Percentiles rank a stretch among this genome's conserved stretches.
Conservation (phyloP, 2,113 vertebrate genomes). For the Addax nasomaculatus region DNA sequence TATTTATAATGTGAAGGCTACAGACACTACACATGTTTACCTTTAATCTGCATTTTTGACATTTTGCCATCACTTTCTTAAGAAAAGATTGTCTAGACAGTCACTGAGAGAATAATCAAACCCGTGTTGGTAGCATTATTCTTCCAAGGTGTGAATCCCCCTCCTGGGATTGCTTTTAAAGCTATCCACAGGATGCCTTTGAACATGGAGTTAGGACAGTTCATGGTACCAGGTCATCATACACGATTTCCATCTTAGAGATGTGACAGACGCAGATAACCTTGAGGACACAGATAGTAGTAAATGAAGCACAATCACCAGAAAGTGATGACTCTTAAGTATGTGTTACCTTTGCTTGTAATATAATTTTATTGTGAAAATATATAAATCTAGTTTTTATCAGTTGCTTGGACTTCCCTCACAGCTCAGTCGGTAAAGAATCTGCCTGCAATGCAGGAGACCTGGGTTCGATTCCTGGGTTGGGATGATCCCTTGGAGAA, state of each 20-base stretch:
- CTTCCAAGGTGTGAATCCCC: not conserved
- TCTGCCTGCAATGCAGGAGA: too few relatives aligned
- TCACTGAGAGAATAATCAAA: not conserved
- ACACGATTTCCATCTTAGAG: not conserved
- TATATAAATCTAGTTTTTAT: not conserved
- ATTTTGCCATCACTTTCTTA: not conserved
- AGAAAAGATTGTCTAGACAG: not conserved
- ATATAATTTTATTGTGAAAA: not conserved
- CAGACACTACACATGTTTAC: not conserved
- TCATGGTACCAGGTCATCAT: accelerated
- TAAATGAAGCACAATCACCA: not conserved
- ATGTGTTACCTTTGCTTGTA: not conserved
- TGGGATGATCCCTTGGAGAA: too few relatives aligned
- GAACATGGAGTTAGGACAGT: not conserved
- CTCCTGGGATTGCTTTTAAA: not conserved
- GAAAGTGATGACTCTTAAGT: not conserved
- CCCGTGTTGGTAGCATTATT: too few relatives aligned
- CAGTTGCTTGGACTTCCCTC: not conserved
- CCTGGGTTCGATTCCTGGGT: too few relatives aligned
- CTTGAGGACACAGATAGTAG: not conserved
- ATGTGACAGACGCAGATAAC: accelerated
- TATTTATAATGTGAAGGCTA: not conserved
- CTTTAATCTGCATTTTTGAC: not conserved
- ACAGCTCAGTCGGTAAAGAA: too few relatives aligned
- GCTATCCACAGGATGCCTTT: not conserved